Percentiles rank a stretch among this genome's conserved stretches.
Conservation (phyloP, 2,113 vertebrate species). For the Clarias gariepinus region DNA sequence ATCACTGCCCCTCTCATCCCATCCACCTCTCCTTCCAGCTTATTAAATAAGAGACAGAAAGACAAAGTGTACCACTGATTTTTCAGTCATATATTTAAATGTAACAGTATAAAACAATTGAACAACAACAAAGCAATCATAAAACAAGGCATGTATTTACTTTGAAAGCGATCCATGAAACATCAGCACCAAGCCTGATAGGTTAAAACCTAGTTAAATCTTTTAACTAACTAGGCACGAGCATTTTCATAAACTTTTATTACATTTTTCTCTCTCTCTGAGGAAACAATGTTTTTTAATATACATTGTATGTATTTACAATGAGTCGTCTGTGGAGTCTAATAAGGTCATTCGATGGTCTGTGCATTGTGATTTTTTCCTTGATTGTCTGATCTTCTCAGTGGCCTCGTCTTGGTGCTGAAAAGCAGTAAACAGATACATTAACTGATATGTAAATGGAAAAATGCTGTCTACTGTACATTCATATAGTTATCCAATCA, state of each 20-base stretch:
- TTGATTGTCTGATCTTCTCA: not conserved
- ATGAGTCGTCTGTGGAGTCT: not conserved
- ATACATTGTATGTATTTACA: not conserved
- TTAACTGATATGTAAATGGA: not conserved
- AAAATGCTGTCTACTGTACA: not conserved
- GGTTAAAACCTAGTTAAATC: not conserved
- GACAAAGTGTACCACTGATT: not conserved
- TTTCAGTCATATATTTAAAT: conserved; percentile 1
- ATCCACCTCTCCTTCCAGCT: not conserved
- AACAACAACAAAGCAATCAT: not conserved
- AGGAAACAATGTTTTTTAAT: not conserved
- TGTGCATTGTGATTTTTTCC: not conserved
- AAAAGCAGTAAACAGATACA: not conserved
- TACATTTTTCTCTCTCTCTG: not conserved
- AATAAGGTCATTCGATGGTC: conserved; percentile 1
- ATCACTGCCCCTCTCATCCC: too few species aligned
- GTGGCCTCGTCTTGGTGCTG: not conserved
- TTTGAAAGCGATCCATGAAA: not conserved
- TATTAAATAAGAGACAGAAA: not conserved
- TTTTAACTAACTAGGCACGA: not conserved
- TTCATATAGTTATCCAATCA: not conserved
- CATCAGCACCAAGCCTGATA: not conserved
- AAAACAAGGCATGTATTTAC: not conserved
- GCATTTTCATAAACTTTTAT: not conserved
- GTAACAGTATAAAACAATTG: not conserved